A percentile compares a stretch with the other conserved stretches of the same genome.
phyloP scores from a whole-genome alignment of 2,797 vertebrate species.

The Kryptolebias ocellatus region DNA sequence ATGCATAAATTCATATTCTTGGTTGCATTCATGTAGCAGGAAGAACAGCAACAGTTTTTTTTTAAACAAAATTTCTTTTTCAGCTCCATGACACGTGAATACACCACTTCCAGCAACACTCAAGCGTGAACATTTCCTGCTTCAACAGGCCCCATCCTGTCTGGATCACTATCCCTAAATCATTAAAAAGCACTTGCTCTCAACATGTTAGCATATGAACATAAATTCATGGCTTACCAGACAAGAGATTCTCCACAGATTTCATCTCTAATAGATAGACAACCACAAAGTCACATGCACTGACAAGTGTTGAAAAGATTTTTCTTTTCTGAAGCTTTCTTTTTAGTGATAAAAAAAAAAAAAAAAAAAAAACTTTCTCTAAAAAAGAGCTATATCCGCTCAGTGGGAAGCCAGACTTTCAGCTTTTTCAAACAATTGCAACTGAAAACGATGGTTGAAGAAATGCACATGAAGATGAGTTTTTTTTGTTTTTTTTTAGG shows the following conservation, averaged over 20 bases:
- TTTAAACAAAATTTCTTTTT: constrained; percentile 51
- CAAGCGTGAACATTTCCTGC: constrained; percentile 40
- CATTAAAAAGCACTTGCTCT: constrained; percentile 61
- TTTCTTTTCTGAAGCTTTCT: constrained; percentile 4
- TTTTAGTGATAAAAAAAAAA: neutral
- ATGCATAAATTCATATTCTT: constrained; percentile 21
- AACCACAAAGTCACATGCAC: constrained; percentile 12
- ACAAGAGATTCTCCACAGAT: constrained; percentile 36
- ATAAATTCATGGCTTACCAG: constrained; percentile 50
- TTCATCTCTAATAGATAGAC: constrained; percentile 21
- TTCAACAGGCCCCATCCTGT: constrained; percentile 38
- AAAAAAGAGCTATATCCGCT: constrained; percentile 10
- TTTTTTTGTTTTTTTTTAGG: constrained; percentile 24
- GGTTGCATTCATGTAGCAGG: constrained; percentile 30
- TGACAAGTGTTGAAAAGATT: constrained; percentile 16
- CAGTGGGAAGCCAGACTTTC: constrained; percentile 7
- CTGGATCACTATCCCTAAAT: constrained; percentile 29
- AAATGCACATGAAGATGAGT: constrained; percentile 34
- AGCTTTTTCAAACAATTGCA: constrained; percentile 38
- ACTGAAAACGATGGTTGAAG: constrained; percentile 46
- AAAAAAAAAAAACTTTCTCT: neutral
- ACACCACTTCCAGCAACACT: constrained; percentile 42
- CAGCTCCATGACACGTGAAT: constrained; percentile 44
- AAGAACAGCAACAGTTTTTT: neutral
- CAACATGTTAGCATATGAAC: constrained; percentile 63